Conservation (phyloP, 1,140 invertebrate species). For the Drosophila yakuba region DNA sequence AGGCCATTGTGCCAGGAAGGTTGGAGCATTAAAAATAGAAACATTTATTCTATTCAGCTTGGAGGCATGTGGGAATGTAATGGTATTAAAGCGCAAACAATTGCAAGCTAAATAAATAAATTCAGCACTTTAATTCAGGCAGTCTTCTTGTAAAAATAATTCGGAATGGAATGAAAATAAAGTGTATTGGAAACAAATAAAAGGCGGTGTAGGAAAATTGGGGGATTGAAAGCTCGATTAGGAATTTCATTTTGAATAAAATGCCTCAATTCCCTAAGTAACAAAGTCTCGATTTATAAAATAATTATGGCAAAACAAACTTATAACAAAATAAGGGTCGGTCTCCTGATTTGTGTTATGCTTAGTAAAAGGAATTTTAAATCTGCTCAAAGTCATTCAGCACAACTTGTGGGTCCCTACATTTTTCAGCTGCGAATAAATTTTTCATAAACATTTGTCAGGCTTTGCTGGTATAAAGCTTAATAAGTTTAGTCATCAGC, state of each 20-base stretch:
- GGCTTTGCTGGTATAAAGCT: not conserved
- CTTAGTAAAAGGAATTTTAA: no score
- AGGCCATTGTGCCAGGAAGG: not conserved
- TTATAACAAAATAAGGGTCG: no score
- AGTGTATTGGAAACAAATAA: not conserved
- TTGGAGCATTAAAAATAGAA: conserved; percentile 8
- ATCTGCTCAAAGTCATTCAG: no score
- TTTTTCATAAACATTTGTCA: not conserved
- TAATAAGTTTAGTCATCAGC: conserved; percentile 5
- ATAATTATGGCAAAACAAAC: no score
- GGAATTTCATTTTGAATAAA: no score
- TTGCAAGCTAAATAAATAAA: not conserved
- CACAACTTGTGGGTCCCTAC: no score
- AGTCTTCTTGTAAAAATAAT: not conserved
- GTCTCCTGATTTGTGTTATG: no score
- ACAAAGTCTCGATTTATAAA: no score
- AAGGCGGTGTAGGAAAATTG: not conserved
- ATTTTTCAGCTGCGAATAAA: no score
- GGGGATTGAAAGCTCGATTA: no score
- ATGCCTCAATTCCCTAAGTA: no score
- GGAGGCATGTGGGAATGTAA: not conserved
- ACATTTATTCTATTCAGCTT: conserved; percentile 8
- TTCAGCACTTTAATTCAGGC: not conserved
- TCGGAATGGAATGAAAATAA: not conserved
- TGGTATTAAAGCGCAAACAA: conserved; percentile 9